Evolutionary conservation across 2,797 vertebrate species (phyloP).

Genomic region (Numenius phaeopus): DNA sequence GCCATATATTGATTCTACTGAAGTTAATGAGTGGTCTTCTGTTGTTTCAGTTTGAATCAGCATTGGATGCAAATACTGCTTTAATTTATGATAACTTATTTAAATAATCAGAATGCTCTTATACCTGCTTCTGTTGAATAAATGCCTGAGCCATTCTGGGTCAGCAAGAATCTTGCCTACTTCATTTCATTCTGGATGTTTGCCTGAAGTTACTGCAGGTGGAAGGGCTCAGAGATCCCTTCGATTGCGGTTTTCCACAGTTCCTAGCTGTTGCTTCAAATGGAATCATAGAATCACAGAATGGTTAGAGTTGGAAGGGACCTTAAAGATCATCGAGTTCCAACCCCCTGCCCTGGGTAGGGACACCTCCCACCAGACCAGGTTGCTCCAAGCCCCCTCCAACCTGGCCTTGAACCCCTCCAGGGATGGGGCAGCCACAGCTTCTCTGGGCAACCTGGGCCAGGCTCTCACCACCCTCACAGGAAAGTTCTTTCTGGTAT

Average conservation of each 20-base stretch:
- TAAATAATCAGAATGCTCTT: background rate
- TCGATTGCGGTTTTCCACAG: accelerated
- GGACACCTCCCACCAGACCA: too few species aligned
- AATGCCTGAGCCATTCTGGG: background rate
- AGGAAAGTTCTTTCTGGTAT: too few species aligned
- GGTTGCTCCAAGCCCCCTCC: too few species aligned
- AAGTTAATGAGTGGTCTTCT: background rate
- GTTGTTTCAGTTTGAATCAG: background rate
- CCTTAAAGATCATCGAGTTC: too few species aligned
- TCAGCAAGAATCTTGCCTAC: background rate
- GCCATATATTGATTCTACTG: background rate
- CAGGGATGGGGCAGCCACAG: too few species aligned
- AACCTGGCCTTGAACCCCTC: too few species aligned
- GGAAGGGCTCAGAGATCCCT: background rate
- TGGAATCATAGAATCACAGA: background rate
- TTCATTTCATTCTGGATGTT: background rate
- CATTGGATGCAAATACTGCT: background rate
- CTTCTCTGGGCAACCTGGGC: too few species aligned
- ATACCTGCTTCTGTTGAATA: background rate
- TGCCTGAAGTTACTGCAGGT: background rate
- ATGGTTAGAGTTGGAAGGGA: too few species aligned
- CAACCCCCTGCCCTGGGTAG: too few species aligned
- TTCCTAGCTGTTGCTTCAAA: background rate
- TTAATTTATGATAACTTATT: background rate
- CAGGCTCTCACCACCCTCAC: too few species aligned